A percentile compares a stretch with the other conserved stretches of the same genome.
Conservation (phyloP, 2,797 vertebrate genomes). For the Kryptolebias ocellatus region DNA sequence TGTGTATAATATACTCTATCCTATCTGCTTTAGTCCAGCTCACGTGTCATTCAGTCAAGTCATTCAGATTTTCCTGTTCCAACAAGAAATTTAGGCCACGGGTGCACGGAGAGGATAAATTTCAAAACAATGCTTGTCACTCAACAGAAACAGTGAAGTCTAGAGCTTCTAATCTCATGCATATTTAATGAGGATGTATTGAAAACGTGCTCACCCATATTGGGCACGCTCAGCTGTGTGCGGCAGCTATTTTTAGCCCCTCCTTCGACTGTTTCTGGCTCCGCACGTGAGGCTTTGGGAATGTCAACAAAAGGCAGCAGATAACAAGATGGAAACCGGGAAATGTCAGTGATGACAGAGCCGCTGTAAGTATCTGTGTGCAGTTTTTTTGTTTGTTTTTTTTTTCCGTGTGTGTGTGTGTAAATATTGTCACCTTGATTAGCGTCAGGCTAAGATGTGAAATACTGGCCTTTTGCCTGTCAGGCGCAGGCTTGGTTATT, state of each 20-base stretch:
- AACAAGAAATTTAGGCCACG: slow-evolving; percentile 29
- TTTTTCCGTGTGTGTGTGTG: not conserved
- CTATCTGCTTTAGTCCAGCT: slow-evolving; percentile 11
- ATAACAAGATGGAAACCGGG: slow-evolving; percentile 73
- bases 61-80: slow-evolving; percentile 23
- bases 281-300: slow-evolving; percentile 74
- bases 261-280: slow-evolving; percentile 69
- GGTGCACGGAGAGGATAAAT: slow-evolving; percentile 39
- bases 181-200: slow-evolving; percentile 76
- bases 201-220: slow-evolving; percentile 73
- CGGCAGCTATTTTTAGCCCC: slow-evolving; percentile 73
- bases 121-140: slow-evolving; percentile 68
- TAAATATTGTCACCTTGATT: slow-evolving; percentile 73
- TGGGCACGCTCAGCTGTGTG: slow-evolving; percentile 55
- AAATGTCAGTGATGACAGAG: slow-evolving; percentile 77
- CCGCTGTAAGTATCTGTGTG: slow-evolving; percentile 48
- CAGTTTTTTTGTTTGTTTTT: slow-evolving; percentile 30
- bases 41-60: slow-evolving; percentile 27
- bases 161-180: slow-evolving; percentile 72
- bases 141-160: slow-evolving; percentile 61
- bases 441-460: slow-evolving; percentile 61
- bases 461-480: slow-evolving; percentile 68
- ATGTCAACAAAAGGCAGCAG: slow-evolving; percentile 74
- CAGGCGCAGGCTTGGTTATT: slow-evolving; percentile 56
- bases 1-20: not conserved